Base-by-base conservation (phyloP, 2,888 invertebrate genomes). In the Chloroclysta siterata region DNA sequence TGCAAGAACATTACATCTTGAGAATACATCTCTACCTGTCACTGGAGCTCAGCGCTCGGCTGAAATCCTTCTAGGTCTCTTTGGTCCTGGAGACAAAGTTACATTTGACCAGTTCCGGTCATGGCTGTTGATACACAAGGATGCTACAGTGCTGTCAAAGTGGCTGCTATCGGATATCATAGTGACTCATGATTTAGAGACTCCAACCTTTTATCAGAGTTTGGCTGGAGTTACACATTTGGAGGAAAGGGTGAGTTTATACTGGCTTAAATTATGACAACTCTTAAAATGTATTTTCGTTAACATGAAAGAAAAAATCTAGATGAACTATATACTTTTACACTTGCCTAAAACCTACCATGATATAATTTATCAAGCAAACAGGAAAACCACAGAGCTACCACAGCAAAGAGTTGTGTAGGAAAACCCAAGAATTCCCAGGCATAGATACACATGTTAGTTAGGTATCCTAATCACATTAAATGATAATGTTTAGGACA, bases 211-310 rank as follows among this genome's bases (percentile, higher is more conserved):
- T 82, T 98, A 98, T 86, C 98, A 98, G 84, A 98, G 98, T 57
- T 92, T 98, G 65, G 97, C 98, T 46, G 98, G 98, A 39, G 98
- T 98, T 39, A 98, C 98, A 22, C 98, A 98, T 90, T 93, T 96
- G 60, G 96, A 96, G 73, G 96, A 96, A 74, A 94, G 95, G 84
- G 97, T 97, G 83, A 94, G 94, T 82, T 11, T 17, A 11, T 0
- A 17, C 10, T 46, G 44, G 2, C 8, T 36, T n/a, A n/a, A n/a
- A n/a, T n/a, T n/a, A n/a, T n/a, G n/a, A n/a, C n/a, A n/a, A n/a
- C n/a, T n/a, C n/a, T n/a, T n/a, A n/a, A n/a, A n/a, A n/a, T n/a
- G n/a, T n/a, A n/a, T n/a, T n/a, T n/a, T n/a, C n/a, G n/a, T n/a
- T n/a, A n/a, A n/a, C n/a, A n/a, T n/a, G n/a, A n/a, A n/a, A n/a